Base-by-base conservation (phyloP, 2,888 invertebrate species). In the Steromphala cineraria region DNA sequence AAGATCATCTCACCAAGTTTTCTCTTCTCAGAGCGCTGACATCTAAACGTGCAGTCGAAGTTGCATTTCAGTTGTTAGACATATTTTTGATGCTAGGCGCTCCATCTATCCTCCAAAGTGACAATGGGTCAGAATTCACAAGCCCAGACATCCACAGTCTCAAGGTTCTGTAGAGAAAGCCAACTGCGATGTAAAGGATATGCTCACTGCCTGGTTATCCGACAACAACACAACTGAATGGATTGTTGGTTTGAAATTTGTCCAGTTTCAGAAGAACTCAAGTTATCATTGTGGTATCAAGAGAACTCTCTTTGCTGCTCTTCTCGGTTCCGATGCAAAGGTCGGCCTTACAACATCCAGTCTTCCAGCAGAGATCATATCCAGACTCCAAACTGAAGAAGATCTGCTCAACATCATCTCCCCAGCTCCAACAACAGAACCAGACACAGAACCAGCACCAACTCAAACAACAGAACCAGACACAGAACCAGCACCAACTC, bases 331-430 rank as follows among this genome's bases (percentile, higher is more conserved):
- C n/a, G 71, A 71, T 71, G 71, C 71, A 21, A 71, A 21, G 24
- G 71, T 71, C 31, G 40, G 71, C n/a, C 71, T 71, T 31, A 15
- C 21, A 21, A 28, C 71, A 31, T 71, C 71, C 28, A 71, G 71
- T 31, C 71, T 71, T 31, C 71, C 71, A 71, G 71, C 71, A 71
- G 71, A 71, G 15, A 71, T 71, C 31, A 31, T 71, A 28, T 71
- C 71, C 31, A 71, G 71, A 71, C 71, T 71, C 31, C 71, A 31
- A 71, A 71, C 24, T 31, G 71, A 71, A 31, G 71, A 71, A 21
- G 67, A 19, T 24, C 67, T 67, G 24, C 67, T 67, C 19, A 67
- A 19, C 67, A 24, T 24, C 4, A 17, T 67, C 17, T 53, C 53
- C 17, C 19, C 53, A 53, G 10, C 17, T 53, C 17, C 2, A 53